phyloP scores from a whole-genome alignment of 2,888 invertebrate genomes.

The Lydus trimaculatus region DNA sequence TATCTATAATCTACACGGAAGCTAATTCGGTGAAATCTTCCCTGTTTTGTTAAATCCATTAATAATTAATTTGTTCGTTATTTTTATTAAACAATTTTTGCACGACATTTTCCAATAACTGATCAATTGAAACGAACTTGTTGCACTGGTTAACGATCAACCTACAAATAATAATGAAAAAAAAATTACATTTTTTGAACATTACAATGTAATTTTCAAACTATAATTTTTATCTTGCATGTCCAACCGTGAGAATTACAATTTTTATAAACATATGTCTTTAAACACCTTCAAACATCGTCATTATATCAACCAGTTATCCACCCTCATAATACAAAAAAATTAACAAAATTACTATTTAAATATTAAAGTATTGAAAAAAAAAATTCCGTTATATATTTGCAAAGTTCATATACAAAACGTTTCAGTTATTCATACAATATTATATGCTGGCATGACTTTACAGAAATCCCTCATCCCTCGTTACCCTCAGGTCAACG shows the following conservation, averaged over 20 bases:
- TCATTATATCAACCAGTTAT: slow-evolving; percentile 13
- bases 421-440: not conserved
- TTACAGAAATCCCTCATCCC: slow-evolving; percentile 1
- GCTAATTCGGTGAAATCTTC: slow-evolving; percentile 20
- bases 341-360: slow-evolving; percentile 2
- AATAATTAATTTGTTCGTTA: slow-evolving; percentile 18
- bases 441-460: not conserved
- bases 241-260: slow-evolving; percentile 33
- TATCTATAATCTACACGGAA: slow-evolving; percentile 31
- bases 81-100: slow-evolving; percentile 15
- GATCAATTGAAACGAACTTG: slow-evolving; percentile 16
- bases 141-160: slow-evolving; percentile 18
- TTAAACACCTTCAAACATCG: slow-evolving; percentile 17
- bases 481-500: not conserved
- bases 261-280: slow-evolving; percentile 22
- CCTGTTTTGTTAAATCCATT: slow-evolving; percentile 7
- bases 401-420: not conserved
- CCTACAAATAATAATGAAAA: slow-evolving; percentile 10
- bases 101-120: slow-evolving; percentile 6
- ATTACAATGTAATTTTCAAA: slow-evolving; percentile 51
- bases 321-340: not conserved
- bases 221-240: slow-evolving; percentile 51
- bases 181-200: slow-evolving; percentile 13
- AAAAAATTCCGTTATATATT: not conserved
- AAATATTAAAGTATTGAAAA: not conserved